Evolutionary conservation across 2,113 vertebrate species (phyloP).

Genomic region (Isichthys henryi): DNA sequence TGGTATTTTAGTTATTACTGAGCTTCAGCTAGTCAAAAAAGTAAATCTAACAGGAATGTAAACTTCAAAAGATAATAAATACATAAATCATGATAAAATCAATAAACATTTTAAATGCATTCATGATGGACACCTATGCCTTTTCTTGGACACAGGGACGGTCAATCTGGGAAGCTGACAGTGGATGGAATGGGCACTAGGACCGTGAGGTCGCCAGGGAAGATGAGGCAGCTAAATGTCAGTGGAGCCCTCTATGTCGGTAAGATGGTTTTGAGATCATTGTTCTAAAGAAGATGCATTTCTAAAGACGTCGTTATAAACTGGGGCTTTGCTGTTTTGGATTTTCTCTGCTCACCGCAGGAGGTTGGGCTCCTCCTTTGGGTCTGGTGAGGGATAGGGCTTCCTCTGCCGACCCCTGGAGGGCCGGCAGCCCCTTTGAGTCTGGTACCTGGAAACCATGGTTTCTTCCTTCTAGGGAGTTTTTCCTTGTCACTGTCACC

Average conservation of each 20-base stretch:
- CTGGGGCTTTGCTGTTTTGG: not conserved
- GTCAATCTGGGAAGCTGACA: conserved; percentile 84
- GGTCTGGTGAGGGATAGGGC: not conserved
- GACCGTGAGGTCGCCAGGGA: conserved; percentile 79
- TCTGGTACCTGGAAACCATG: no score
- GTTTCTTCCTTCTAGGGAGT: no score
- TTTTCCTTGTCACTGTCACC: no score
- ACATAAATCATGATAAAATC: not conserved
- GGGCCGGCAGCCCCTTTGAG: no score
- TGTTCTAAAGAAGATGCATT: not conserved
- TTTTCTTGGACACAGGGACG: conserved; percentile 63
- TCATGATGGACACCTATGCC: not conserved
- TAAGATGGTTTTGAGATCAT: conserved; percentile 46
- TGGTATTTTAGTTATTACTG: not conserved
- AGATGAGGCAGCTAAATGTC: conserved; percentile 92
- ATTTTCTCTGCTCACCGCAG: no score
- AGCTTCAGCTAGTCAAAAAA: not conserved
- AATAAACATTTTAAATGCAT: not conserved
- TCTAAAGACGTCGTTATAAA: not conserved
- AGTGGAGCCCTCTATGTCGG: conserved; percentile 84
- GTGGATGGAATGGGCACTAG: conserved; percentile 90
- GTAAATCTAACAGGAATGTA: not conserved
- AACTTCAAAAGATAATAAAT: not conserved
- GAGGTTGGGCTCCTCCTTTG: not conserved
- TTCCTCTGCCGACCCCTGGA: not conserved